Evolutionary conservation across 2,113 vertebrate genomes (phyloP).

Genomic region (Toxotes jaculatrix): DNA sequence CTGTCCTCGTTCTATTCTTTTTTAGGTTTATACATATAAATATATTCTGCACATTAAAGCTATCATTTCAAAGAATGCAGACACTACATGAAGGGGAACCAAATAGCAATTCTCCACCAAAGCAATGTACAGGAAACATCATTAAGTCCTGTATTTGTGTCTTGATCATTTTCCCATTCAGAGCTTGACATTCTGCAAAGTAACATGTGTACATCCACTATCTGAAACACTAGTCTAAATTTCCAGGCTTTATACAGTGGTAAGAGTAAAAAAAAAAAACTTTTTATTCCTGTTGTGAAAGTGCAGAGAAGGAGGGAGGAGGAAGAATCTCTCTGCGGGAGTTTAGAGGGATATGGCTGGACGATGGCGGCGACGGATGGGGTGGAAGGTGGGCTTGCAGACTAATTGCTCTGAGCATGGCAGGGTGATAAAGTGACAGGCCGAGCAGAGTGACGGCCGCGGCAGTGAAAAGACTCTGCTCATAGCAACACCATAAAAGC

Average conservation of each 20-base stretch:
- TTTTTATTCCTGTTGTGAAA: slow-evolving; percentile 37
- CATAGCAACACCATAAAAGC: slow-evolving; percentile 92
- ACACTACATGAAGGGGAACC: slow-evolving; percentile 39
- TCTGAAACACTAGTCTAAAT: not conserved
- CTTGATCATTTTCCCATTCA: slow-evolving; percentile 43
- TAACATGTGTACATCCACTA: slow-evolving; percentile 3
- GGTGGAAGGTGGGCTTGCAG: slow-evolving; percentile 43
- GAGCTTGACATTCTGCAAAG: slow-evolving; percentile 4
- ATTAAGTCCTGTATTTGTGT: slow-evolving; percentile 50
- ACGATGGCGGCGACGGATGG: slow-evolving; percentile 3
- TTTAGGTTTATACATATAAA: no score
- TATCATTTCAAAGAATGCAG: slow-evolving; percentile 34
- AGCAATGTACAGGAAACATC: slow-evolving; percentile 1
- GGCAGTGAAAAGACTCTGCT: slow-evolving; percentile 84
- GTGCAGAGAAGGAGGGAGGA: slow-evolving; percentile 2
- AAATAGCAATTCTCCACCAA: slow-evolving; percentile 34
- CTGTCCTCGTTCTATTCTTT: no score
- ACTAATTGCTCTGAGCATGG: slow-evolving; percentile 88
- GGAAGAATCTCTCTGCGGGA: slow-evolving; percentile 4
- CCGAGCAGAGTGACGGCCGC: slow-evolving; percentile 71
- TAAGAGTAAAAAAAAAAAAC: not conserved
- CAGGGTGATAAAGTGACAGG: slow-evolving; percentile 87
- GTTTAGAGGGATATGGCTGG: slow-evolving; percentile 43
- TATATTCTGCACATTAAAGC: slow-evolving; percentile 28
- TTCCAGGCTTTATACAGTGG: not conserved